phyloP scores from a whole-genome alignment of 2,888 invertebrate species.

The Liodrosophila aerea region DNA sequence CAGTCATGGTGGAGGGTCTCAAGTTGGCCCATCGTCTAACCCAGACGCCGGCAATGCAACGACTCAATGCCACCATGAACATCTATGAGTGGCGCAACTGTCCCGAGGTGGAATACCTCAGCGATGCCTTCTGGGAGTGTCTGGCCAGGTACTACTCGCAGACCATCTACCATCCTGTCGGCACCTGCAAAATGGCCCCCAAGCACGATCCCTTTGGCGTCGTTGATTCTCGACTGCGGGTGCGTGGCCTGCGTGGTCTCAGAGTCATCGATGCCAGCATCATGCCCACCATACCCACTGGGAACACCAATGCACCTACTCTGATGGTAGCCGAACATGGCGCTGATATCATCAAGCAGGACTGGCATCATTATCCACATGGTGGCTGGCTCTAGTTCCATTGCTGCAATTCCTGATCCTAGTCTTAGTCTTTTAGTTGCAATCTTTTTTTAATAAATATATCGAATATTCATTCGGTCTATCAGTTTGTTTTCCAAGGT shows the following conservation, averaged over 20 bases:
- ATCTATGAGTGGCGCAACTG: conserved; percentile 87
- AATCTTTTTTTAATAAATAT: neutral
- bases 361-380: conserved; percentile 83
- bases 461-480: neutral
- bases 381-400: conserved; percentile 50
- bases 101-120: conserved; percentile 85
- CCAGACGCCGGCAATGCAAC: conserved; percentile 85
- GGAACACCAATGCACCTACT: conserved; percentile 91
- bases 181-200: conserved; percentile 92
- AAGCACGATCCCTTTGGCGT: conserved; percentile 85
- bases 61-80: conserved; percentile 86
- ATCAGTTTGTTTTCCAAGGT: neutral
- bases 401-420: neutral
- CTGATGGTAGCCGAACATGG: conserved; percentile 94
- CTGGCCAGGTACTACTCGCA: conserved; percentile 88
- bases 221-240: conserved; percentile 87
- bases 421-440: neutral
- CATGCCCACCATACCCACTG: conserved; percentile 90
- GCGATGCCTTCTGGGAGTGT: conserved; percentile 90
- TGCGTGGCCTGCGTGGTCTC: conserved; percentile 87
- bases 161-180: conserved; percentile 92
- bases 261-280: conserved; percentile 92
- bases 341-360: conserved; percentile 91
- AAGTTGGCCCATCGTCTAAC: conserved; percentile 86
- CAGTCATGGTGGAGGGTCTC: conserved; percentile 89